These are phyloP conservation scores for Charaxes varanes DNA, from an alignment of 1,140 invertebrate species.

Conservation along the genomic window DNA sequence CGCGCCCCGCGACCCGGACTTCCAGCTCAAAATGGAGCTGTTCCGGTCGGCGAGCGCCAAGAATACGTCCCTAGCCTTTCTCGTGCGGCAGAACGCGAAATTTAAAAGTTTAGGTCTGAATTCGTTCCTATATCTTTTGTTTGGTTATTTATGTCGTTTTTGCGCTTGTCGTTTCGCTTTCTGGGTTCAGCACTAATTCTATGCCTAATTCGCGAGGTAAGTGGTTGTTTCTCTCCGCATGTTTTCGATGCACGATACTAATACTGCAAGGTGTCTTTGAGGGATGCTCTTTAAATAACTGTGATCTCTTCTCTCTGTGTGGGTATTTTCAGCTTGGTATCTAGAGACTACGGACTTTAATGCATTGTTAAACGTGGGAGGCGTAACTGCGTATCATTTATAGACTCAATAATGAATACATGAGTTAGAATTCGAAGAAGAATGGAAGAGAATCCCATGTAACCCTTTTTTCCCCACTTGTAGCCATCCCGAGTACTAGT, in stretches of 20 bases:
- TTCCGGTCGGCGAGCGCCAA: constrained; percentile 65
- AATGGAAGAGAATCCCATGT: too few relatives aligned
- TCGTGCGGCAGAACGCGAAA: constrained; percentile 65
- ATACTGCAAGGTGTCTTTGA: not conserved
- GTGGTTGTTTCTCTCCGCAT: constrained; percentile 25
- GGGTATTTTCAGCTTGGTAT: too few relatives aligned
- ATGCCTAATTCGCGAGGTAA: constrained; percentile 23
- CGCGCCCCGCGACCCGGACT: constrained; percentile 55
- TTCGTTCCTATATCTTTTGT: constrained; percentile 49
- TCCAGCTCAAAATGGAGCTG: constrained; percentile 66
- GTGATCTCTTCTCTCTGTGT: too few relatives aligned
- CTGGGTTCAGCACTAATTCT: constrained; percentile 52
- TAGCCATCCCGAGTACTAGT: too few relatives aligned
- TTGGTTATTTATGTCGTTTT: constrained; percentile 36
- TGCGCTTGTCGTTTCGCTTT: constrained; percentile 47
- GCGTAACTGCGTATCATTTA: too few relatives aligned
- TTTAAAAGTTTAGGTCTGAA: constrained; percentile 71
- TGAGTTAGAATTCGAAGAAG: too few relatives aligned
- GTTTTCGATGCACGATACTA: constrained; percentile 17
- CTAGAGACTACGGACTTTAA: too few relatives aligned
- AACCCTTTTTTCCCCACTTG: too few relatives aligned
- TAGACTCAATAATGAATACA: too few relatives aligned
- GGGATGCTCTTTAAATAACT: too few relatives aligned
- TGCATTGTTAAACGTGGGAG: too few relatives aligned
- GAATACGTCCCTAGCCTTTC: constrained; percentile 64